phyloP scores from a whole-genome alignment of 2,113 vertebrate species.

The Channa argus region DNA sequence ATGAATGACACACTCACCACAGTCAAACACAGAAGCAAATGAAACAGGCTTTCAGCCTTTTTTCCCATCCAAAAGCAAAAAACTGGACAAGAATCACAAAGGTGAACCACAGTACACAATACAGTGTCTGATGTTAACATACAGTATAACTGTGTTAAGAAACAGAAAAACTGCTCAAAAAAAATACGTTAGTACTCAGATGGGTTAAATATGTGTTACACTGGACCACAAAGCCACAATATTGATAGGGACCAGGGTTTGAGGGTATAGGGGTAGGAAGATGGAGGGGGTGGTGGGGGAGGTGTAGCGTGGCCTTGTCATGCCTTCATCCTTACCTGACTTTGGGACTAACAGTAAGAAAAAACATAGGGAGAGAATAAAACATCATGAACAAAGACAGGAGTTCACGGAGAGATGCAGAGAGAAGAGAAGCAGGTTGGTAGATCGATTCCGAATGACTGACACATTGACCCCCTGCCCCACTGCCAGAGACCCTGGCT shows the following conservation, averaged over 20 bases:
- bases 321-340: slow-evolving; percentile 95
- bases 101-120: slow-evolving; percentile 38
- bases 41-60: slow-evolving; percentile 13
- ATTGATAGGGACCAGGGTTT: slow-evolving; percentile 18
- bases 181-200: slow-evolving; percentile 50
- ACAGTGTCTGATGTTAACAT: slow-evolving; percentile 22
- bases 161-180: slow-evolving; percentile 26
- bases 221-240: slow-evolving; percentile 39
- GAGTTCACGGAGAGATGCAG: slow-evolving; percentile 86
- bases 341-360: slow-evolving; percentile 95
- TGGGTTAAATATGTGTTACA: slow-evolving; percentile 37
- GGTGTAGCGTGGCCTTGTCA: slow-evolving; percentile 51
- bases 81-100: slow-evolving; percentile 38
- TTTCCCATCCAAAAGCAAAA: slow-evolving; percentile 47
- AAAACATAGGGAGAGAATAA: slow-evolving; percentile 82
- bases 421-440: slow-evolving; percentile 83
- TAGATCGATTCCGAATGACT: slow-evolving; percentile 74
- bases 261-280: neutral
- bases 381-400: slow-evolving; percentile 68
- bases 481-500: neutral
- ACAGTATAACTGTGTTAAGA: slow-evolving; percentile 9
- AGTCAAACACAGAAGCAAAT: slow-evolving; percentile 47
- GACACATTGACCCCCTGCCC: neutral
- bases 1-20: slow-evolving; percentile 28
- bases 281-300: neutral